A percentile compares a stretch with the other conserved stretches of the same genome.
Evolutionary conservation across 92 coral and sea anemone genomes (phyloP).

Genomic region (Phenganax marumi): DNA sequence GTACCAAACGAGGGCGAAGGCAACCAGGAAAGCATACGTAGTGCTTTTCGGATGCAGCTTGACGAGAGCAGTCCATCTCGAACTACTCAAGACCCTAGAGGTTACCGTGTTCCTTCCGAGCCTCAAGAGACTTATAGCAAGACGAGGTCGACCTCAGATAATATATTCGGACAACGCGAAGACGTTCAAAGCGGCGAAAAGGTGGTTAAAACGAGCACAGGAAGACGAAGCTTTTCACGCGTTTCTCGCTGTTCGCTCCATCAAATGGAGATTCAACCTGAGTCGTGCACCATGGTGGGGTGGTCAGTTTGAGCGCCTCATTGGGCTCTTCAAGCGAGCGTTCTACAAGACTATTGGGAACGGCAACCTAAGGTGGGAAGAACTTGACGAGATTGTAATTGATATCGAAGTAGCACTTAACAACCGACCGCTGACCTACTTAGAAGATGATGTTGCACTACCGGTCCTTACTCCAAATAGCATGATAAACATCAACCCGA

Average conservation of each 20-base stretch:
- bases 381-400: too few species aligned
- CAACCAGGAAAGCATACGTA: conserved; percentile 41
- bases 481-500: not conserved
- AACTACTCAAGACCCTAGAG: conserved; percentile 31
- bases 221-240: too few species aligned
- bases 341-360: too few species aligned
- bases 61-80: conserved; percentile 43
- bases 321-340: conserved; percentile 51
- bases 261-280: not conserved
- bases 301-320: conserved; percentile 56
- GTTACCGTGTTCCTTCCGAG: conserved; percentile 22
- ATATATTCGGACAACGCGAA: not conserved
- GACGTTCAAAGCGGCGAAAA: not conserved
- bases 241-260: too few species aligned
- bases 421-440: not conserved
- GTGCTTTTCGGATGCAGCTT: conserved; percentile 48
- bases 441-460: not conserved
- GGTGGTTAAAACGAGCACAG: too few species aligned
- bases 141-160: not conserved
- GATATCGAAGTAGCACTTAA: not conserved
- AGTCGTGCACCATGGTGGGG: conserved; percentile 50
- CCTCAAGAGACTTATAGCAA: not conserved
- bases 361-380: too few species aligned
- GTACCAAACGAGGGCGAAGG: conserved; percentile 22
- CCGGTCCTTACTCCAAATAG: not conserved